These are phyloP conservation scores for Sebastes diploproa DNA, from an alignment of 2,797 vertebrate genomes.

Conservation along the genomic window DNA sequence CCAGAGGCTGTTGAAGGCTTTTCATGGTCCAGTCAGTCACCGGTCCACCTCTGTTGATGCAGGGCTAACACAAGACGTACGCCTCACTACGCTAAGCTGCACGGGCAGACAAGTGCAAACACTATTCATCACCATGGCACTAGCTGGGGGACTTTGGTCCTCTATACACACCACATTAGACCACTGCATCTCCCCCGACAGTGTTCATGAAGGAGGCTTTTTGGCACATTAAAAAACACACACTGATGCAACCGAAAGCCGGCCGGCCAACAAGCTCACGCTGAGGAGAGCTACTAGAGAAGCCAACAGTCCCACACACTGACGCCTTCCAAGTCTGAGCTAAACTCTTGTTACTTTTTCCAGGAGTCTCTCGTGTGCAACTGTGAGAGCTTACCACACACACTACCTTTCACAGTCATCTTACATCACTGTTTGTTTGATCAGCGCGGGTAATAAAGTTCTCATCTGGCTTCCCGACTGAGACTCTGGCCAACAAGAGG, in stretches of 20 bases:
- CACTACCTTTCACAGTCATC: constrained; percentile 55
- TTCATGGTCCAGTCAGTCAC: constrained; percentile 1
- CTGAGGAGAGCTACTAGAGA: constrained; percentile 9
- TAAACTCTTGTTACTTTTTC: constrained; percentile 57
- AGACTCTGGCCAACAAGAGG: constrained; percentile 44
- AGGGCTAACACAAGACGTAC: constrained; percentile 58
- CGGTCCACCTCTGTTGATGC: constrained; percentile 28
- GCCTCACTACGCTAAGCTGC: constrained; percentile 57
- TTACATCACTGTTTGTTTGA: constrained; percentile 76
- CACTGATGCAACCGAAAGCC: constrained; percentile 25
- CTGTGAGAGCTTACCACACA: constrained; percentile 24
- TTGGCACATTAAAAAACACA: constrained; percentile 36
- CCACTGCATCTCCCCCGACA: constrained; percentile 26
- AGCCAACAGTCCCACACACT: constrained; percentile 25
- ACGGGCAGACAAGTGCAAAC: constrained; percentile 68
- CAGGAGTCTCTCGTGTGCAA: constrained; percentile 36
- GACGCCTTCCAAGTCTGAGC: constrained; percentile 54
- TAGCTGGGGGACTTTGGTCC: constrained; percentile 57
- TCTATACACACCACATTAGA: constrained; percentile 42
- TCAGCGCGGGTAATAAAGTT: constrained; percentile 72
- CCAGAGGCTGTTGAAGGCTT: not conserved
- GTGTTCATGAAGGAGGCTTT: constrained; percentile 21
- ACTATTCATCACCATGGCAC: constrained; percentile 68
- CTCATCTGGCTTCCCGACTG: constrained; percentile 66
- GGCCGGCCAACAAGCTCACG: constrained; percentile 31